Evolutionary conservation across 2,797 vertebrate species (phyloP), one percentile per base, ranked within the genome.

Genomic region (Sardinella longiceps): DNA sequence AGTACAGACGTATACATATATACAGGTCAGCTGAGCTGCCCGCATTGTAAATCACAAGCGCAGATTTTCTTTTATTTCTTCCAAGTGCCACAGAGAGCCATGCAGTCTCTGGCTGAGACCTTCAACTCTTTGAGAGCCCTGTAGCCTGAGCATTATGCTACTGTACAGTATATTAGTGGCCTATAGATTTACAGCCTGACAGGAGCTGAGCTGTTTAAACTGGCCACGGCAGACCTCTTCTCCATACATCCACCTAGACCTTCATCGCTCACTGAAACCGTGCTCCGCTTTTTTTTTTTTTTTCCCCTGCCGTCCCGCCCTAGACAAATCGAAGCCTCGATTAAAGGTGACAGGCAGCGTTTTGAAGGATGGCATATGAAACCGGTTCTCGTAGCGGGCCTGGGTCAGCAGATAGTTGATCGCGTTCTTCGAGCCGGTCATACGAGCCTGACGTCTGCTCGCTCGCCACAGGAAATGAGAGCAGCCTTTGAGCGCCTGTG

Each of bases 401-500:
- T 81, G 90, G 66, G 86, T 91, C 88, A 91, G 90, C 89, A 92
- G 89, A 89, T 88, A 87, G 90, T 87, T 91, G 89, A 93, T 91
- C 90, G 92, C 85, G 90, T 86, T 90, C 90, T 86, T 90, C 90
- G 91, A 93, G 91, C 88, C 88, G 92, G 93, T 91, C 90, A 95
- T 92, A 85, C 77, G 92, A 95, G 91, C 92, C 91, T 88, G 87
- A 86, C 85, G 85, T 88, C 90, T 90, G 91, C 88, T 89, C 92
- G 88, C 86, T 88, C 86, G 88, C 87, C 89, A 89, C 91, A 94
- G 93, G 94, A 94, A 94, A 94, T 94, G 91, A 88, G 88, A 91
- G 87, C 87, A 3, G 81, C 90, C 91, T 95, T 94, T 94, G 93
- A 95, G 93, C 93, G 92, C 88, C 87, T 74, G 90, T 87, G 86